phyloP scores from a whole-genome alignment of 1,140 invertebrate species.

The Cherax quadricarinatus region DNA sequence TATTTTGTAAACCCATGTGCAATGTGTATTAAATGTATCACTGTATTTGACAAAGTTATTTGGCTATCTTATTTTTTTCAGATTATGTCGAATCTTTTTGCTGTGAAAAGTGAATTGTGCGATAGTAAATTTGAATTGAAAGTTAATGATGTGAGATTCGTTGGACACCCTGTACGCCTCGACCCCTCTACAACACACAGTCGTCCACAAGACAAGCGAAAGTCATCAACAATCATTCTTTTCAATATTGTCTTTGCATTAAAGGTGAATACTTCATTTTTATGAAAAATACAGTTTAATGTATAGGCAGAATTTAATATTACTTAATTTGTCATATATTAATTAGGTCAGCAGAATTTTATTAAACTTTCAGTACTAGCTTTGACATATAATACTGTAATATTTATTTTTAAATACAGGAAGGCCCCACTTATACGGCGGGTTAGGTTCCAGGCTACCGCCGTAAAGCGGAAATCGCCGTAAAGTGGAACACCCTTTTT shows the following conservation, averaged over 20 bases:
- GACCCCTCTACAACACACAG: constrained; percentile 75
- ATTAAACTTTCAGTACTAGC: too few species aligned
- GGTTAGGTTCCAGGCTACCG: too few species aligned
- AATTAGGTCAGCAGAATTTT: too few species aligned
- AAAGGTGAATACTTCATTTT: constrained; percentile 77
- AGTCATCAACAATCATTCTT: constrained; percentile 84
- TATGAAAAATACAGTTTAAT: background rate
- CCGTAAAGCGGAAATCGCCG: too few species aligned
- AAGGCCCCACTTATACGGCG: too few species aligned
- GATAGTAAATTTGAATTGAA: constrained; percentile 95
- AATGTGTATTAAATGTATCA: background rate
- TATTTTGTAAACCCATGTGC: background rate
- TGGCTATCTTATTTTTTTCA: constrained; percentile 63
- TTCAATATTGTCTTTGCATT: constrained; percentile 96
- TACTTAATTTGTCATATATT: background rate
- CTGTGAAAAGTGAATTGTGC: constrained; percentile 92
- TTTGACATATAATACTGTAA: too few species aligned
- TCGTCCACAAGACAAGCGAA: constrained; percentile 76
- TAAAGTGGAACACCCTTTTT: too few species aligned
- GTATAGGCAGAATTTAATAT: too few species aligned
- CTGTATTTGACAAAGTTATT: background rate
- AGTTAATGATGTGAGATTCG: constrained; percentile 95
- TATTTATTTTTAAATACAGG: too few species aligned
- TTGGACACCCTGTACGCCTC: constrained; percentile 92
- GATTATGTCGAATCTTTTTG: constrained; percentile 92